Evolutionary conservation across 2,113 vertebrate species (phyloP).

Genomic region (Marmota flaviventris): DNA sequence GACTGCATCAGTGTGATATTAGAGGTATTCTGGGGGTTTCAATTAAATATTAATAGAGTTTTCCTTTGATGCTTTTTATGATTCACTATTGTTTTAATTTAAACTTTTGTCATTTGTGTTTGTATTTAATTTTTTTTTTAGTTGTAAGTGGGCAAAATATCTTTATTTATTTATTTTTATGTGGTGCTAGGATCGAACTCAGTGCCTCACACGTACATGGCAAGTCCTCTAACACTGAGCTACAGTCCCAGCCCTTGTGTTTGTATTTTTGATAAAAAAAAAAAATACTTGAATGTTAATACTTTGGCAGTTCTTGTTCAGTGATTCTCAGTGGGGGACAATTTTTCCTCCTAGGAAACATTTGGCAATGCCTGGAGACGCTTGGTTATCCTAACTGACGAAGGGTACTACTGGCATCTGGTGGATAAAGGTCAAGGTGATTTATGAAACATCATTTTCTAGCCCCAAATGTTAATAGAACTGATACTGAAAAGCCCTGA

Average conservation of each 20-base stretch:
- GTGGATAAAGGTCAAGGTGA: background rate
- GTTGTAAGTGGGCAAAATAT: no score
- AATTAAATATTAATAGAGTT: background rate
- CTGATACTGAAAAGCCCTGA: background rate
- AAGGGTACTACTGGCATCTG: background rate
- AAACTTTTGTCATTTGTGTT: constrained; percentile 21
- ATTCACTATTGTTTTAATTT: constrained; percentile 23
- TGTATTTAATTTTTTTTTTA: background rate
- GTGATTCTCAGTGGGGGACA: background rate
- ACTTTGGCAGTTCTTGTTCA: background rate
- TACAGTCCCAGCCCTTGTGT: background rate
- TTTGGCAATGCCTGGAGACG: background rate
- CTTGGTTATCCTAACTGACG: background rate
- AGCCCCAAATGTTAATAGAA: background rate
- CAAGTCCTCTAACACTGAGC: no score
- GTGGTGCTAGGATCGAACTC: no score
- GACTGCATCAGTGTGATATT: background rate
- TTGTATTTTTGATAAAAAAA: background rate
- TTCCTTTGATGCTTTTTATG: background rate
- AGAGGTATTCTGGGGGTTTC: background rate
- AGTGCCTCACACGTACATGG: no score
- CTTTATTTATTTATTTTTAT: no score
- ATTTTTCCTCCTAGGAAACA: background rate
- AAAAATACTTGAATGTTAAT: background rate
- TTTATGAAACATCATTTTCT: background rate